These are phyloP conservation scores for Vulpes ferrilata DNA, from an alignment of 2,113 vertebrate genomes.

Conservation along the genomic window DNA sequence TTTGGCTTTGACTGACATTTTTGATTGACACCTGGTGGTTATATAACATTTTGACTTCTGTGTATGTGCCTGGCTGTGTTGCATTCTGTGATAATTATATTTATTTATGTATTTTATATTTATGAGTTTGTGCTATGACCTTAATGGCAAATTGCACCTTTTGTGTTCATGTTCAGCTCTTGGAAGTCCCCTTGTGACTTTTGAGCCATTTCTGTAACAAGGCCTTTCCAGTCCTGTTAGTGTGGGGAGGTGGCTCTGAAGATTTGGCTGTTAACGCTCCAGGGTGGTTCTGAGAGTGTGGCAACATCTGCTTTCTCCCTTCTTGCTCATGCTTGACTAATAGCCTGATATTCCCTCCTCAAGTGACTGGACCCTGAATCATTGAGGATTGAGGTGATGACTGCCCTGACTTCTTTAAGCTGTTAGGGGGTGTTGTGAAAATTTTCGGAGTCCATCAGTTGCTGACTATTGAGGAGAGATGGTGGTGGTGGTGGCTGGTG, in stretches of 20 bases:
- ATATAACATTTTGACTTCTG: not conserved
- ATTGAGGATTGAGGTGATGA: not conserved
- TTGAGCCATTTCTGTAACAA: not conserved
- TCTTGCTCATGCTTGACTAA: not conserved
- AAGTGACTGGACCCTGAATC: not conserved
- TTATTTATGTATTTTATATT: too few species aligned
- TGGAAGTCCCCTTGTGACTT: not conserved
- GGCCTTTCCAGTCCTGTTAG: not conserved
- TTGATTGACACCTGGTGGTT: not conserved
- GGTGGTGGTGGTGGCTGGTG: not conserved
- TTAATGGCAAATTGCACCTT: not conserved
- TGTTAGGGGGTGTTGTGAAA: not conserved
- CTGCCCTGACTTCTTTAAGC: not conserved
- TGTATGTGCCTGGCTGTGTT: not conserved
- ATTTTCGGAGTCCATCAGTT: not conserved
- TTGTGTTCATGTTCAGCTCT: not conserved
- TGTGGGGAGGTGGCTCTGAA: too few species aligned
- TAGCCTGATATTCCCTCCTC: not conserved
- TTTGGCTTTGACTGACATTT: not conserved
- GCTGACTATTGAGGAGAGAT: rapidly evolving
- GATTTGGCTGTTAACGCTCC: too few species aligned
- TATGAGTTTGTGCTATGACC: not conserved
- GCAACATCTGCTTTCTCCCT: not conserved
- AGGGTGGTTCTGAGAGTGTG: not conserved
- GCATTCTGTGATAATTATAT: not conserved